Base-by-base conservation (phyloP, 2,113 vertebrate genomes). In the Puntigrus tetrazona region DNA sequence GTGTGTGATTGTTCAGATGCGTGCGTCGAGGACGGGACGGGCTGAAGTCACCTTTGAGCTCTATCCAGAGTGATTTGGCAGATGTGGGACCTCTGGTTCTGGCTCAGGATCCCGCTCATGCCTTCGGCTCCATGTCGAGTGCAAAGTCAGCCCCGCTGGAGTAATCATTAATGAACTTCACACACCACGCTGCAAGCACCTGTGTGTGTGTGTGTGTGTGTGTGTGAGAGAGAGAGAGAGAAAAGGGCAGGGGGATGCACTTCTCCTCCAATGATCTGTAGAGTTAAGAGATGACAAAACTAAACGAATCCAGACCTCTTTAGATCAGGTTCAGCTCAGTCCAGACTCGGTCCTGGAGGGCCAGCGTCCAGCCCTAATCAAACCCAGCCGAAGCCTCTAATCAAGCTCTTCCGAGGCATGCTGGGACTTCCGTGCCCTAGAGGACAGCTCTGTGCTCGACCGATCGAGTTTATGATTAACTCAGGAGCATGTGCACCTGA, bases 81-180 rank as follows among this genome's bases (percentile, higher is more conserved):
- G 91, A 91, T 93, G 92, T 92, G 87, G 72, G 84, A 82, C 87
- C 85, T 92, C 91, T 93, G 91, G 90, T 91, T 94, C 85, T 72
- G 92, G 92, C 85, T 87, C 87, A 84, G 87, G 79, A 75, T 89
- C 89, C 52, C 80, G 87, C 86, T 84, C 87, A 88, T 91, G 89
- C 89, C 92, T 93, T 91, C 90, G 92, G 89, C 86, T 89, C 93
- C 92, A 92, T 61, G 89, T 85, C 79, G 92, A 91, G 92, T 84
- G 91, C 92, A 93, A 92, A 91, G 93, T 92, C 93, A 94, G 91
- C 90, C 47, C 4, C 61, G 89, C 90, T 89, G 84, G 85, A 92
- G 87, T 90, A 90, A 91, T 92, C 90, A 89, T 88, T 93, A 88
- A 91, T 89, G 89, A 34, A 31, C 34, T 85, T 38, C 47, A 76